Conservation (phyloP, 2,888 invertebrate genomes). For the Hylaea fasciaria region DNA sequence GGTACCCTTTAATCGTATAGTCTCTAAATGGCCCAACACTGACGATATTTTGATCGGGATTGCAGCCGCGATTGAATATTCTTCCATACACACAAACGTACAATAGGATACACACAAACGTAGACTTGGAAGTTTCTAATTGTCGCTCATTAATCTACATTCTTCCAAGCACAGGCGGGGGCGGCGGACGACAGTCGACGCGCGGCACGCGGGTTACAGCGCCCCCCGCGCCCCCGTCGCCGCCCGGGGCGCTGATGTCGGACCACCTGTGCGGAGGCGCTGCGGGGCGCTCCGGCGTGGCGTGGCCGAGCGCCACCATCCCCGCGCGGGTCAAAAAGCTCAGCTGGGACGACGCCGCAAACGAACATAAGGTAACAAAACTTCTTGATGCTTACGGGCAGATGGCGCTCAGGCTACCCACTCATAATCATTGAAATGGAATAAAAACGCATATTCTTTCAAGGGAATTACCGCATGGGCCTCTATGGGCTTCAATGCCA, state of each 20-base stretch:
- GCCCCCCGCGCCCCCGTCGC: constrained; percentile 66
- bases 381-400: too few relatives aligned
- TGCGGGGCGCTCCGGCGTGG: constrained; percentile 72
- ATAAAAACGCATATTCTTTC: too few relatives aligned
- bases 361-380: constrained; percentile 32
- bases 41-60: not conserved
- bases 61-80: too few relatives aligned
- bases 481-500: too few relatives aligned
- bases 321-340: constrained; percentile 91
- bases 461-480: too few relatives aligned
- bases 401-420: too few relatives aligned
- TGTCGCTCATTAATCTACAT: too few relatives aligned
- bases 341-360: constrained; percentile 79
- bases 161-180: constrained; percentile 10
- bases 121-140: too few relatives aligned
- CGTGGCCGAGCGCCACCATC: constrained; percentile 89
- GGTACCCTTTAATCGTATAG: not conserved
- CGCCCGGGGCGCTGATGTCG: constrained; percentile 64
- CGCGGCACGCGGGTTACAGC: constrained; percentile 32
- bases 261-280: constrained; percentile 66
- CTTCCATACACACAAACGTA: too few relatives aligned
- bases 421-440: too few relatives aligned
- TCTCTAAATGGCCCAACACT: not conserved
- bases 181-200: constrained; percentile 53
- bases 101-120: too few relatives aligned